Evolutionary conservation across 2,888 invertebrate genomes (phyloP).

Genomic region (Cantharis flavilabris): DNA sequence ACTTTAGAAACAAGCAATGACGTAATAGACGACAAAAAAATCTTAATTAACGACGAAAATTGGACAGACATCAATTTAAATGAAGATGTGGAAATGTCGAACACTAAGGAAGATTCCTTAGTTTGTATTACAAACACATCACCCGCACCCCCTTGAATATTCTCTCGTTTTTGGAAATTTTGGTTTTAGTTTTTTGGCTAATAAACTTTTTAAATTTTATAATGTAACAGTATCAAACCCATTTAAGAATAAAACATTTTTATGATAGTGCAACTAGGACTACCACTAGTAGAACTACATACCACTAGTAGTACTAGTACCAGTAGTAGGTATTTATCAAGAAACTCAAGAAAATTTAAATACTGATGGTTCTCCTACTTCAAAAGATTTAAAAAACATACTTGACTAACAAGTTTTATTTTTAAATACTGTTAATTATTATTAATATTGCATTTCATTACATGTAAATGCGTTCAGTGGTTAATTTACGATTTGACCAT

Average conservation of each 20-base stretch:
- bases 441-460: too few relatives aligned
- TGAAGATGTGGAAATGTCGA: constrained; percentile 69
- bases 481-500: too few relatives aligned
- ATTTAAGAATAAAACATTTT: not conserved
- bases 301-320: too few relatives aligned
- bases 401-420: not conserved
- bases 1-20: constrained; percentile 74
- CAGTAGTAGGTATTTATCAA: too few relatives aligned
- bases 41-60: constrained; percentile 78
- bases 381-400: not conserved
- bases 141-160: too few relatives aligned
- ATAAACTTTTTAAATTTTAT: too few relatives aligned
- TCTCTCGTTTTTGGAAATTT: too few relatives aligned
- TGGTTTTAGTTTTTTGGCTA: too few relatives aligned
- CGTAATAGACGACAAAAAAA: constrained; percentile 73
- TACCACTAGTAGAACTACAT: not conserved
- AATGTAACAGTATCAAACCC: not conserved
- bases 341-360: too few relatives aligned
- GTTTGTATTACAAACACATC: too few relatives aligned
- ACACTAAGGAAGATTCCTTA: constrained; percentile 60
- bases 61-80: constrained; percentile 94
- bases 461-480: too few relatives aligned
- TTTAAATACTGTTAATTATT: too few relatives aligned
- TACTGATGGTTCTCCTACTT: not conserved
- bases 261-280: not conserved